Evolutionary conservation across 2,113 vertebrate species (phyloP), one percentile per base, ranked within the genome.

Genomic region (Ammodytes dubius): DNA sequence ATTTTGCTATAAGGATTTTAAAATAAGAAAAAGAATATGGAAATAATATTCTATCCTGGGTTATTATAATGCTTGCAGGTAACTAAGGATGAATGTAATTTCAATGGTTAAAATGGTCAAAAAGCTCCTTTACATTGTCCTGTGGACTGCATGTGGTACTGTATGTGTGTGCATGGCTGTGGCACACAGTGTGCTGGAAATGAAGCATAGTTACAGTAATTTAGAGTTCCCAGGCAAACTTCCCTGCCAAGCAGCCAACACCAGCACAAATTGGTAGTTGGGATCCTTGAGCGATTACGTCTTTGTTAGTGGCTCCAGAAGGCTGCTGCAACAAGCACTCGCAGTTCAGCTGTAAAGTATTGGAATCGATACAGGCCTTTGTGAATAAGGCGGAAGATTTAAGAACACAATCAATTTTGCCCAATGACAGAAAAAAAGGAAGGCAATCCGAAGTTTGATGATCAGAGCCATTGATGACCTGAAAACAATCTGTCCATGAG

Each of bases 381-480:
- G 84, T 86, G 90, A 88, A 90, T 85, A 86, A 91, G 84, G 60
- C 61, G 84, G 73, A 69, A 67, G 79, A 81, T 87, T 89, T 86
- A 88, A 85, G 82, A 93, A 90, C 79, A 85, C 76, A 92, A 90
- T 91, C 91, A 84, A 87, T 91, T 88, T 86, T 81, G 71, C 69
- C 76, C 76, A 84, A 85, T 83, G 79, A 82, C 52, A 53, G 85
- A 82, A 56, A 73, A 64, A 68, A 71, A 74, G 63, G 72, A 75
- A 79, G 74, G 72, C 81, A 77, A 77, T 54, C 50, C 10, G 2
- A 83, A 66, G 72, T 79, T 56, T 70, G 74, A 79, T 87, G 88
- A 91, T 91, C 88, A 86, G 71, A 86, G 66, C 59, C 83, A 87
- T 46, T 82, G 88, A 91, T 91, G 92, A 93, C 82, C 88, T 86